These are phyloP conservation scores for Chaetodon trifasciatus DNA, from an alignment of 2,797 vertebrate genomes.

Conservation along the genomic window DNA sequence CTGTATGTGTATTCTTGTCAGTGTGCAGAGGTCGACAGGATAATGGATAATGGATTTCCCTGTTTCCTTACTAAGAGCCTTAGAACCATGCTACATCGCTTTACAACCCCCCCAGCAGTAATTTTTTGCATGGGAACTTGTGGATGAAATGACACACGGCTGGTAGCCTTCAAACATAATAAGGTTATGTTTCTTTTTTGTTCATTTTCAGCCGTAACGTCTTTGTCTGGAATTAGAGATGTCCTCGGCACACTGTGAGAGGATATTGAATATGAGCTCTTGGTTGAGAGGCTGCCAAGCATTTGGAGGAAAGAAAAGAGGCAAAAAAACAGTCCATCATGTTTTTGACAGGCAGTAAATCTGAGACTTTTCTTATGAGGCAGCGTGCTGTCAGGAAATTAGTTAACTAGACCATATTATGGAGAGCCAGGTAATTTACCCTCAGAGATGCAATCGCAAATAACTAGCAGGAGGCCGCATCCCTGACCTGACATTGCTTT, in stretches of 20 bases:
- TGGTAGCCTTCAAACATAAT: slow-evolving; percentile 81
- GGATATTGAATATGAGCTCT: slow-evolving; percentile 81
- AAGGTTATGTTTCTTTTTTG: slow-evolving; percentile 82
- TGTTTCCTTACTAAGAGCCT: slow-evolving; percentile 57
- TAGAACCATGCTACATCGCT: slow-evolving; percentile 51
- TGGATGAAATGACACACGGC: slow-evolving; percentile 85
- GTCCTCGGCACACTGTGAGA: slow-evolving; percentile 62
- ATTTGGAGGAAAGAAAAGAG: slow-evolving; percentile 64
- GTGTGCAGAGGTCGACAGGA: slow-evolving; percentile 51
- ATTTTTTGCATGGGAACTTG: slow-evolving; percentile 71
- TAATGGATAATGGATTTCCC: slow-evolving; percentile 72
- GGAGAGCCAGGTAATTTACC: slow-evolving; percentile 87
- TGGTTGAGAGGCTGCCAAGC: slow-evolving; percentile 76
- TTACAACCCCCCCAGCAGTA: slow-evolving; percentile 52
- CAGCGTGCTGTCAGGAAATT: slow-evolving; percentile 84
- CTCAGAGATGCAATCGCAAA: slow-evolving; percentile 85
- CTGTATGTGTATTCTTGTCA: slow-evolving; percentile 54
- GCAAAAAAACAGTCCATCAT: slow-evolving; percentile 74
- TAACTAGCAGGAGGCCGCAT: slow-evolving; percentile 85
- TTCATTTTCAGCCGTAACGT: slow-evolving; percentile 74
- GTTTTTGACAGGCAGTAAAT: slow-evolving; percentile 84
- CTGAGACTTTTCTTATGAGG: slow-evolving; percentile 76
- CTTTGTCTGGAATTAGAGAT: slow-evolving; percentile 82
- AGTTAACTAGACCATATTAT: slow-evolving; percentile 88
- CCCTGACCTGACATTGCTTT: slow-evolving; percentile 89